Percentiles rank a stretch among this genome's conserved stretches.
Evolutionary conservation across 2,113 vertebrate genomes (phyloP).

Genomic region (Tenebrosternarchus preto): DNA sequence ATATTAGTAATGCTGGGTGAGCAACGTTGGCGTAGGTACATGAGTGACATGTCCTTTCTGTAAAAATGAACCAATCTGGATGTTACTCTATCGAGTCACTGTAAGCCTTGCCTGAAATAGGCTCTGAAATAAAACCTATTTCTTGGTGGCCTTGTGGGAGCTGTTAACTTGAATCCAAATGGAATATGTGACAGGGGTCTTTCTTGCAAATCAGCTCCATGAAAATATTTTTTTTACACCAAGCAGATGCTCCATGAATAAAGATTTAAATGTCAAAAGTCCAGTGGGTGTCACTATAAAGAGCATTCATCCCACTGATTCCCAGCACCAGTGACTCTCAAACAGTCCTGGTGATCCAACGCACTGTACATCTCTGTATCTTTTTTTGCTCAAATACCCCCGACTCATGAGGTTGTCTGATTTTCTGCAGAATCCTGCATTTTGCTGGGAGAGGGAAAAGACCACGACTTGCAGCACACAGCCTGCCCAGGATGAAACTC

Average conservation of each 20-base stretch:
- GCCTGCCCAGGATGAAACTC: not conserved
- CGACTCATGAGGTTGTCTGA: no score
- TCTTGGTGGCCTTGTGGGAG: not conserved
- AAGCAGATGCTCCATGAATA: no score
- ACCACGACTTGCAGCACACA: not conserved
- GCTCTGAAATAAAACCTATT: not conserved
- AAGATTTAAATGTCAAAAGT: no score
- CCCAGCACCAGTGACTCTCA: no score
- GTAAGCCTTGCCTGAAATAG: not conserved
- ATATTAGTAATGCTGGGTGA: not conserved
- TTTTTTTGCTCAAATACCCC: not conserved
- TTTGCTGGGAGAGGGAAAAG: not conserved
- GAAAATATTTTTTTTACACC: not conserved
- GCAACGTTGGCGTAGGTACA: no score
- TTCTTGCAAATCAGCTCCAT: not conserved
- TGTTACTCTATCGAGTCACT: no score
- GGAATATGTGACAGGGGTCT: not conserved
- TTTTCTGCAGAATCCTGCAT: not conserved
- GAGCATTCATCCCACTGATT: no score
- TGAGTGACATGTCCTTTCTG: no score
- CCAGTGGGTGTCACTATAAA: no score
- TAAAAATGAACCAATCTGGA: no score
- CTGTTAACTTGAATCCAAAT: not conserved
- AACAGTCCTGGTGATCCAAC: not conserved
- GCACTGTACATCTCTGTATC: not conserved